These are phyloP conservation scores for Anomalospiza imberbis DNA, from an alignment of 2,797 vertebrate species.

Conservation along the genomic window DNA sequence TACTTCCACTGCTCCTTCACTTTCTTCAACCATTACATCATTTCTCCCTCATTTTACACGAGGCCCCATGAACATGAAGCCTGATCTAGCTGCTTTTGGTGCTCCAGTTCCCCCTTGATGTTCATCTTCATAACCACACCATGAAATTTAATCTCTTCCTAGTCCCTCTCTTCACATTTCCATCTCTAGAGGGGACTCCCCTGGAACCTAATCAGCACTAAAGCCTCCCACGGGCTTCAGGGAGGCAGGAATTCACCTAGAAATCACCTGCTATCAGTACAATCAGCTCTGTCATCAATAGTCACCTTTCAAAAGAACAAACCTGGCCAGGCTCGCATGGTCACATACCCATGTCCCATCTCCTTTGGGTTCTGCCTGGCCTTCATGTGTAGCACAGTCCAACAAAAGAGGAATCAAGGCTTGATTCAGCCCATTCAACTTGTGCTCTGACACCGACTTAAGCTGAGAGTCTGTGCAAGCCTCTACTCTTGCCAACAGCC, in stretches of 20 bases:
- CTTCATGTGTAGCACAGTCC: neutral
- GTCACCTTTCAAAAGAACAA: neutral
- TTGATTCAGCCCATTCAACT: neutral
- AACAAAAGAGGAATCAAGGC: neutral
- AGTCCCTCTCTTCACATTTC: constrained; percentile 13
- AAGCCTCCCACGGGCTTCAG: constrained; percentile 21
- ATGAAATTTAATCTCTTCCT: neutral
- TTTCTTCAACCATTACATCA: neutral
- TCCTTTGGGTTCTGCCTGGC: neutral
- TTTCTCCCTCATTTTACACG: neutral
- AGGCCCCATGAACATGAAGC: neutral
- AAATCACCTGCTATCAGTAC: constrained; percentile 47
- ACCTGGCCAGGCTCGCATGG: neutral
- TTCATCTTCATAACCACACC: neutral
- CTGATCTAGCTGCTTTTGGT: neutral
- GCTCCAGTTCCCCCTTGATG: neutral
- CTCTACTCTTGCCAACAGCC: neutral
- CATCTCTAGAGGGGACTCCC: constrained; percentile 30
- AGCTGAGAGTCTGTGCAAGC: neutral
- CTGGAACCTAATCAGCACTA: constrained; percentile 12
- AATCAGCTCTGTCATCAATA: constrained; percentile 25
- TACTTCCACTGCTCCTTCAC: neutral
- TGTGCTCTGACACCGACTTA: neutral
- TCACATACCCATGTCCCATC: neutral
- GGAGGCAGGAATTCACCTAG: constrained; percentile 59